Base-by-base conservation (phyloP, 2,113 vertebrate species). In the Oxyruncus cristatus region DNA sequence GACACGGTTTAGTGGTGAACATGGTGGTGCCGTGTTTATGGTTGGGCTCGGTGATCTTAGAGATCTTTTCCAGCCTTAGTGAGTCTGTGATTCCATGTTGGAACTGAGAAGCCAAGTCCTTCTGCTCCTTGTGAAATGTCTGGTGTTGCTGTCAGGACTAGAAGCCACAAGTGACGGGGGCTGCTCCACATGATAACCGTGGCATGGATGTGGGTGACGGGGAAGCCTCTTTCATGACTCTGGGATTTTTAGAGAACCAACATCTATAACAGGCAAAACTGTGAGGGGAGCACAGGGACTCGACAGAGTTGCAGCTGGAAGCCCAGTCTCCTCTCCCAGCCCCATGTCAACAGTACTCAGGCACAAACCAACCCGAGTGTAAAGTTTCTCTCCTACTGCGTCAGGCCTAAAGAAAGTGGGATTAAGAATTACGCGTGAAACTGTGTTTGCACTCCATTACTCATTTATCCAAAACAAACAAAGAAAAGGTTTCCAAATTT, bases 401-500 rank as follows among this genome's bases (percentile, higher is more conserved):
- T 76, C 67, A 80, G 62, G 10, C n/a, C 32, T 85, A 49, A 83
- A 79, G n/a, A 73, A 84, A 74, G 61, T 5, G 33, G 27, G 44
- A 87, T 92, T 96, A 95, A 72, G 80, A 87, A 75, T 65, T 94
- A 52, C 0, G 0, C 1, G 6, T 37, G 56, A 59, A 72, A 52
- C 27, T 30, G 3, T 71, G 65, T 80, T 80, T 91, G 81, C 14
- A 44, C 68, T 81, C 73, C 73, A 53, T 92, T 81, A 73, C 41
- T 91, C 46, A 56, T 84, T 92, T 85, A 87, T 82, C 74, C 81
- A 92, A 91, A 89, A 44, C 72, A 92, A 92, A 76, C 47, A 75
- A 55, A 91, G 67, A 23, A 58, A 84, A 87, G n/a, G 53, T 91
- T 94, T 95, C 49, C 66, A 92, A 94, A 72, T 37, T 44, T 88